phyloP scores from a whole-genome alignment of 2,797 vertebrate genomes.

The Centropyge bicolor region DNA sequence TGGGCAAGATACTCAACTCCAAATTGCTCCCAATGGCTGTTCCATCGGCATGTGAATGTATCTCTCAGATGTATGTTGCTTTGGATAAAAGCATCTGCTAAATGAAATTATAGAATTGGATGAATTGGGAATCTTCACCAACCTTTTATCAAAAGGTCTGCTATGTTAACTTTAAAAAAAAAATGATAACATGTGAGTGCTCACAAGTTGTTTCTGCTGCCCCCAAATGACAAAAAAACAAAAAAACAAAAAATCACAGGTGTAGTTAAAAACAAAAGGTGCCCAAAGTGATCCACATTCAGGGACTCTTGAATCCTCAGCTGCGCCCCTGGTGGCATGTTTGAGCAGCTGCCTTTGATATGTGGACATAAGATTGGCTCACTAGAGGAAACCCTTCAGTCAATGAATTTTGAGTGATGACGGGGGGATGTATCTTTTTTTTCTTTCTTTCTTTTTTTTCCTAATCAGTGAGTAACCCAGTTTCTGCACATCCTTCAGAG shows the following conservation, averaged over 20 bases:
- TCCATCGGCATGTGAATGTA: too few species aligned
- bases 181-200: not conserved
- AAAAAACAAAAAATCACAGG: not conserved
- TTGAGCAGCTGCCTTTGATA: conserved; percentile 11
- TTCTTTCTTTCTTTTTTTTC: not conserved
- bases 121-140: too few species aligned
- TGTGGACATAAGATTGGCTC: not conserved
- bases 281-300: not conserved
- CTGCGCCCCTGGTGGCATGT: conserved; percentile 23
- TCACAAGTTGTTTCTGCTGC: conserved; percentile 8
- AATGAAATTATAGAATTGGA: too few species aligned
- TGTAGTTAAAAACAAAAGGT: not conserved
- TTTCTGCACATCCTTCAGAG: conserved; percentile 37
- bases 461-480: conserved; percentile 22
- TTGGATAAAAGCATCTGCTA: too few species aligned
- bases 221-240: not conserved
- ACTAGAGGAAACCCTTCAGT: conserved; percentile 5
- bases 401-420: conserved; percentile 1
- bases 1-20: too few species aligned
- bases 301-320: not conserved
- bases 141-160: not conserved
- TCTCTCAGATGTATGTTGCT: too few species aligned
- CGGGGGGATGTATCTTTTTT: not conserved
- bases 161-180: not conserved
- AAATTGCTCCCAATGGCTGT: too few species aligned